Percentiles rank a stretch among this genome's conserved stretches.
These are phyloP conservation scores for Dolichomitus sp. DNA, from an alignment of 2,888 invertebrate genomes.

Conservation along the genomic window DNA sequence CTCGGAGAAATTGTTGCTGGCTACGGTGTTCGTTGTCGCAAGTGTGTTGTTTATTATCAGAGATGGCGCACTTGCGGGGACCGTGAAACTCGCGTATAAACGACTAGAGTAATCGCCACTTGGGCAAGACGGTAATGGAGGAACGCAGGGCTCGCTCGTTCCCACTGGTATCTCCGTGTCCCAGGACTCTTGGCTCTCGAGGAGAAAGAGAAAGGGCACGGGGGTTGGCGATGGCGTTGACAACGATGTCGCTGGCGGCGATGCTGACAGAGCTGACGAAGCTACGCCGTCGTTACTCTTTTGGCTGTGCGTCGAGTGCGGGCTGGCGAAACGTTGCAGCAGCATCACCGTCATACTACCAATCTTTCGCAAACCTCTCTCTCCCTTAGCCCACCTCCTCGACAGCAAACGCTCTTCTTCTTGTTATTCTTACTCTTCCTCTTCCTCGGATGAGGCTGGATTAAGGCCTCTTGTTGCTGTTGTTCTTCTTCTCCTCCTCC, in stretches of 20 bases:
- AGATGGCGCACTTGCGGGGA: constrained; percentile 30
- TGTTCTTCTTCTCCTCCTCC: constrained; percentile 11
- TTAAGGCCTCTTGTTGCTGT: neutral
- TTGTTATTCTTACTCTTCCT: constrained; percentile 10
- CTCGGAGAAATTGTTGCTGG: constrained; percentile 52
- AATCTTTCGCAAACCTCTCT: constrained; percentile 70
- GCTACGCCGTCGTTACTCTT: constrained; percentile 78
- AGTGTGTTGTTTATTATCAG: constrained; percentile 53
- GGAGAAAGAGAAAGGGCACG: constrained; percentile 81
- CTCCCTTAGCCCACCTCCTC: constrained; percentile 70
- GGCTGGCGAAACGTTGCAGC: constrained; percentile 86
- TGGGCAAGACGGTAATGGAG: constrained; percentile 27
- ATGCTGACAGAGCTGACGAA: constrained; percentile 48
- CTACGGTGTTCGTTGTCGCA: constrained; percentile 7
- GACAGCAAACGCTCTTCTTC: constrained; percentile 39
- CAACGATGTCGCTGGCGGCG: constrained; percentile 57
- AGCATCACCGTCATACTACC: constrained; percentile 86
- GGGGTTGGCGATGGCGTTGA: constrained; percentile 64
- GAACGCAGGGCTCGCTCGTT: constrained; percentile 44
- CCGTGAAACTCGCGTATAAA: constrained; percentile 42
- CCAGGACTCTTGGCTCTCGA: constrained; percentile 78
- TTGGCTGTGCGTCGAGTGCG: constrained; percentile 84
- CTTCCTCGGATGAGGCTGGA: neutral
- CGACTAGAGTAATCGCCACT: constrained; percentile 49
- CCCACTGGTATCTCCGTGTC: constrained; percentile 49